A percentile compares a stretch with the other conserved stretches of the same genome.
Evolutionary conservation across 2,113 vertebrate species (phyloP).

Genomic region (Poeciliopsis turrubarensis): DNA sequence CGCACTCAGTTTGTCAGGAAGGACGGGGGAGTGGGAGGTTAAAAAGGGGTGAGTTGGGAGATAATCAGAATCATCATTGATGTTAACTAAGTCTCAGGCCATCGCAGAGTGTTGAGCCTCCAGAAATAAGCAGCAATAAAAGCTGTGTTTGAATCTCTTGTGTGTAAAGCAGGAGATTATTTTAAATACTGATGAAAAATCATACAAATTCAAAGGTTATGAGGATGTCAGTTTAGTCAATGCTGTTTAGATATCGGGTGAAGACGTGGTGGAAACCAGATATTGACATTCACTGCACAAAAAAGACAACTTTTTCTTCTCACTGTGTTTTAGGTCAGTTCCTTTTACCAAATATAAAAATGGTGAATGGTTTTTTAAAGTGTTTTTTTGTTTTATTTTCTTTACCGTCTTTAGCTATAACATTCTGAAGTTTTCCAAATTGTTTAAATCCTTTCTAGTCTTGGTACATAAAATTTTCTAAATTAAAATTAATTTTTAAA

Average conservation of each 20-base stretch:
- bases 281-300: background rate
- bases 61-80: constrained; percentile 69
- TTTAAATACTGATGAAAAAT: constrained; percentile 45
- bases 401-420: background rate
- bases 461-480: no score
- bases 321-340: background rate
- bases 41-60: constrained; percentile 57
- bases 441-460: background rate
- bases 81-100: constrained; percentile 69
- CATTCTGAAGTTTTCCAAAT: background rate
- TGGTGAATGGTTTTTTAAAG: background rate
- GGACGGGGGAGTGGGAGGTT: constrained; percentile 2
- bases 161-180: constrained; percentile 21
- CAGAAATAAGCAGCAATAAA: constrained; percentile 61
- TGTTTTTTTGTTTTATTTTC: no score
- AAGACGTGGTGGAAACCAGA: constrained; percentile 4
- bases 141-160: constrained; percentile 41
- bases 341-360: background rate
- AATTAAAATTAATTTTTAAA: no score
- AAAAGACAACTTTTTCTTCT: background rate
- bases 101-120: constrained; percentile 55
- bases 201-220: constrained; percentile 72
- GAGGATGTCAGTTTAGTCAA: constrained; percentile 54
- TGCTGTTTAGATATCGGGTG: constrained; percentile 38
- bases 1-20: constrained; percentile 52